Evolutionary conservation across 2,113 vertebrate genomes (phyloP).

Genomic region (Aegotheles bennettii): DNA sequence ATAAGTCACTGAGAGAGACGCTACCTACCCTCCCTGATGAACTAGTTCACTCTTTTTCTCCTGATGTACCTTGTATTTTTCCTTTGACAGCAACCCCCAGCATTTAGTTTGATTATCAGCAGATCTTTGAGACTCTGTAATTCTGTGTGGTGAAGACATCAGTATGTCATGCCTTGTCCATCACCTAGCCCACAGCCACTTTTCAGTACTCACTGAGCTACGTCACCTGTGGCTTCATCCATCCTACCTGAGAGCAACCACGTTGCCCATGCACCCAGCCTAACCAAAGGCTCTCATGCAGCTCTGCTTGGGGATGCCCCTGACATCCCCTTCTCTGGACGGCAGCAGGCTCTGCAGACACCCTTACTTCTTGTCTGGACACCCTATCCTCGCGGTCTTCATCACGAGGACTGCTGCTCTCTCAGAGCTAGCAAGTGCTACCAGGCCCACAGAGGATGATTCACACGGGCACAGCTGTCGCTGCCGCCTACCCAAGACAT

Average conservation of each 20-base stretch:
- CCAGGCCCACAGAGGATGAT: background rate
- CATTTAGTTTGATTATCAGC: background rate
- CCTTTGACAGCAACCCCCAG: background rate
- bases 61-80: background rate
- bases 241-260: background rate
- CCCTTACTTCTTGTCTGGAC: background rate
- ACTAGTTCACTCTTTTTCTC: background rate
- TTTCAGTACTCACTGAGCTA: background rate
- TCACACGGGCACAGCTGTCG: background rate
- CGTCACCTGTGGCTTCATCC: background rate
- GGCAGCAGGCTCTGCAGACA: background rate
- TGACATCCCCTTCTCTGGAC: background rate
- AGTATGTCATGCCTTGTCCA: background rate
- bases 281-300: no score
- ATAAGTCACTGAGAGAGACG: background rate
- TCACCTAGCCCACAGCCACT: background rate
- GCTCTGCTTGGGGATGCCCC: background rate
- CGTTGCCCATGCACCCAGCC: accelerated
- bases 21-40: background rate
- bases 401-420: background rate
- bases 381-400: background rate
- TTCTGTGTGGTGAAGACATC: background rate
- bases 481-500: background rate
- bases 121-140: background rate
- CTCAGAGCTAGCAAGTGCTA: background rate